These are phyloP conservation scores for Dendroctonus valens DNA, from an alignment of 1,140 invertebrate genomes.

Conservation along the genomic window DNA sequence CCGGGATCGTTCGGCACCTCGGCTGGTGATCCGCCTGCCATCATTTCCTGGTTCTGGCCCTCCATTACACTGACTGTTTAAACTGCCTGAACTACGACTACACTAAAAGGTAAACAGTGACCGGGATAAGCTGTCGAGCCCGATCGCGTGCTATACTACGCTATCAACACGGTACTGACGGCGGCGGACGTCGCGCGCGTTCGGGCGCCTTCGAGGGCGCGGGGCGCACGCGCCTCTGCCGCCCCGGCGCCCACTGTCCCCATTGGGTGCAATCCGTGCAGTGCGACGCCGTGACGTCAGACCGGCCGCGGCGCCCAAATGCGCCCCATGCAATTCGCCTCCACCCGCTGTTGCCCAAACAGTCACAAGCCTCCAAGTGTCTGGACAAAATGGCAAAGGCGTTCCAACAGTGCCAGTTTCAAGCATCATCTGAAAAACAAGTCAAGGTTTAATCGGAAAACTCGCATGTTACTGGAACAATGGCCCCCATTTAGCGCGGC, in stretches of 20 bases:
- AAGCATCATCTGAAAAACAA: too few species aligned
- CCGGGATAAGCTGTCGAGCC: conserved; percentile 58
- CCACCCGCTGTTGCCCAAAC: too few species aligned
- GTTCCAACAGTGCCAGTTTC: too few species aligned
- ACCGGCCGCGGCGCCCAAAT: conserved; percentile 27
- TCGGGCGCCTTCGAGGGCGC: conserved; percentile 39
- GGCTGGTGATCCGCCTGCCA: conserved; percentile 66
- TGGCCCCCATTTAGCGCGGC: too few species aligned
- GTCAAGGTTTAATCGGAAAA: too few species aligned
- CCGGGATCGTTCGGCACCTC: conserved; percentile 89
- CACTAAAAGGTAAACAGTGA: conserved; percentile 60
- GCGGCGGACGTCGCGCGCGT: conserved; percentile 42
- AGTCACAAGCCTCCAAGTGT: too few species aligned
- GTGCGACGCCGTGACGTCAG: conserved; percentile 46
- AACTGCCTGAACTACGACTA: conserved; percentile 59
- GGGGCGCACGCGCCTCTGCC: conserved; percentile 36
- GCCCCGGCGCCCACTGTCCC: conserved; percentile 38
- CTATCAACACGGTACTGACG: conserved; percentile 71
- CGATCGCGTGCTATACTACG: conserved; percentile 64
- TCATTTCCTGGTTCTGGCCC: conserved; percentile 70
- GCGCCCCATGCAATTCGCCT: not conserved
- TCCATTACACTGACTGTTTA: conserved; percentile 57
- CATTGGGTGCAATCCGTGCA: conserved; percentile 53
- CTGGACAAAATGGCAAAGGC: too few species aligned
- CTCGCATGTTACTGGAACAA: too few species aligned